phyloP scores from a whole-genome alignment of 1,140 invertebrate genomes.

The Drosophila bocki region DNA sequence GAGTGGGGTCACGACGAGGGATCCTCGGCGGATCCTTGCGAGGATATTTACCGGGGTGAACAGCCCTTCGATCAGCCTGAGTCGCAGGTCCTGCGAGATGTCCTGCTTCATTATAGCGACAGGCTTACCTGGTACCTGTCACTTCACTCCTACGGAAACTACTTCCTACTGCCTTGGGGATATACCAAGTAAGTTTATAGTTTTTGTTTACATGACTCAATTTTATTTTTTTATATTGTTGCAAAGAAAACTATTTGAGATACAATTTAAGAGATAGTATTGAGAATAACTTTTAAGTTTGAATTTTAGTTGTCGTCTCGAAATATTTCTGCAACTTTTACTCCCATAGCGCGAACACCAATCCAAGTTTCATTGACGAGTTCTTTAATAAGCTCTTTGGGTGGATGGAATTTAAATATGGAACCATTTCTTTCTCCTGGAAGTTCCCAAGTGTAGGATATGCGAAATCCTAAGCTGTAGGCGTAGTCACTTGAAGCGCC shows the following conservation, averaged over 20 bases:
- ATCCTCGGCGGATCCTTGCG: conserved; percentile 88
- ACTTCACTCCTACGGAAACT: conserved; percentile 89
- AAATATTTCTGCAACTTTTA: conserved; percentile 29
- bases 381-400: background rate
- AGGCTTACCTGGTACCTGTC: conserved; percentile 88
- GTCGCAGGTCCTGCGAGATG: conserved; percentile 85
- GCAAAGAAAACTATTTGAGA: background rate
- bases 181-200: conserved; percentile 85
- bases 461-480: conserved; percentile 25
- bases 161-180: conserved; percentile 91
- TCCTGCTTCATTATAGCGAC: conserved; percentile 85
- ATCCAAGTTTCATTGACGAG: conserved; percentile 46
- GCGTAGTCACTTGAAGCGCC: conserved; percentile 48
- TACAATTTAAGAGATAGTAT: background rate
- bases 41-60: conserved; percentile 88
- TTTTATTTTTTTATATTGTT: background rate
- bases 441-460: conserved; percentile 27
- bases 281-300: background rate
- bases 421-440: background rate
- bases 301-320: background rate
- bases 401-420: conserved; percentile 14
- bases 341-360: conserved; percentile 36
- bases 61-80: conserved; percentile 90
- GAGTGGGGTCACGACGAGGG: conserved; percentile 88
- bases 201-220: background rate